phyloP scores from a whole-genome alignment of 2,113 vertebrate species.

The Okapia johnstoni region DNA sequence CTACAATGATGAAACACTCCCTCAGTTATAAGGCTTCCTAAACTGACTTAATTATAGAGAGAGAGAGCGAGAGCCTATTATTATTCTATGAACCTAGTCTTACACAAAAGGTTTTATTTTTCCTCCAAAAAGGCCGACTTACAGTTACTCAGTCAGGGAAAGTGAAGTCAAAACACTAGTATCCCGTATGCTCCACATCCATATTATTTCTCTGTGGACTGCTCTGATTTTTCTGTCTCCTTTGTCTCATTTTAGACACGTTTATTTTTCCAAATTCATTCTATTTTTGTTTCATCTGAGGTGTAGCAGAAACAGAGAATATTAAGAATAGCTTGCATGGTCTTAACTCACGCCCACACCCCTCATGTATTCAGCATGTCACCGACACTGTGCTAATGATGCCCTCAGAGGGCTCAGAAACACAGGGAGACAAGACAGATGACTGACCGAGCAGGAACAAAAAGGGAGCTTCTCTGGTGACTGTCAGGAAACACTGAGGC shows the following conservation, averaged over 20 bases:
- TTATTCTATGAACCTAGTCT: not conserved
- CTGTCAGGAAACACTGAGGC: constrained; percentile 58
- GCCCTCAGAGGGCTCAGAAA: not conserved
- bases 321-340: constrained; percentile 1
- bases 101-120: not conserved
- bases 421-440: constrained; percentile 41
- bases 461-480: constrained; percentile 68
- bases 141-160: not conserved
- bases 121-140: not conserved
- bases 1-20: not conserved
- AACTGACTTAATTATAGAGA: not conserved
- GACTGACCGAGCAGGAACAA: not conserved
- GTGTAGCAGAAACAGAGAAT: not conserved
- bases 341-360: not conserved
- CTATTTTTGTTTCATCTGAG: constrained; percentile 24
- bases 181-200: not conserved
- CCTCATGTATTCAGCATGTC: not conserved
- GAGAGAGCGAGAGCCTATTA: not conserved
- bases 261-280: not conserved
- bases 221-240: not conserved
- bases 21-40: not conserved
- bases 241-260: not conserved
- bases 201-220: not conserved
- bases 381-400: not conserved
- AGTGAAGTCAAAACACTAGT: not conserved